phyloP scores from a whole-genome alignment of 1,140 invertebrate genomes.

The Euschistus heros region DNA sequence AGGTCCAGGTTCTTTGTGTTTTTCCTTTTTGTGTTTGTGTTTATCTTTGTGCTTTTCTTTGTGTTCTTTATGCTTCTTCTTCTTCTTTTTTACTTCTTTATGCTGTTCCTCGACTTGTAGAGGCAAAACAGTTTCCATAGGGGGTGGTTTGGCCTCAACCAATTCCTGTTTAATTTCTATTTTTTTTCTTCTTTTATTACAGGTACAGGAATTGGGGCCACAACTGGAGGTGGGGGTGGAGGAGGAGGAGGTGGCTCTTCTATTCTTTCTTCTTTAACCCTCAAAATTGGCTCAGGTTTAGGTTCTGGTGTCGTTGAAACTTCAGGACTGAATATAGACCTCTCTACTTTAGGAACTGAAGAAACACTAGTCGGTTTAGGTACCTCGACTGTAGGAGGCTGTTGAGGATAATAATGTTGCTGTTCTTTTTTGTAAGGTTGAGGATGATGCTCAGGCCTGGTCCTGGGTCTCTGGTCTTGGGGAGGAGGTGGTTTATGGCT shows the following conservation, averaged over 20 bases:
- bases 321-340: conserved; percentile 24
- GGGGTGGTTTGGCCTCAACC: background rate
- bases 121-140: background rate
- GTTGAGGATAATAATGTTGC: background rate
- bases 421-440: background rate
- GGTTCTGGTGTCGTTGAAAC: background rate
- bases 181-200: background rate
- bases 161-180: background rate
- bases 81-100: conserved; percentile 19
- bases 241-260: background rate
- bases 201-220: background rate
- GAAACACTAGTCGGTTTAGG: background rate
- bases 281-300: background rate
- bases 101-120: background rate
- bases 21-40: conserved; percentile 27
- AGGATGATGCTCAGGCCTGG: background rate
- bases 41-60: conserved; percentile 26
- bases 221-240: background rate
- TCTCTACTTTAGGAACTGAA: conserved; percentile 16
- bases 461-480: background rate
- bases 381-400: conserved; percentile 1
- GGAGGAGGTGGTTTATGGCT: background rate
- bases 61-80: conserved; percentile 24
- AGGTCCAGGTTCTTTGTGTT: conserved; percentile 22
- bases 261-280: background rate